Evolutionary conservation across 2,888 invertebrate species (phyloP), one percentile per base, ranked within the genome.

Genomic region (Mimumesa dahlbomi): DNA sequence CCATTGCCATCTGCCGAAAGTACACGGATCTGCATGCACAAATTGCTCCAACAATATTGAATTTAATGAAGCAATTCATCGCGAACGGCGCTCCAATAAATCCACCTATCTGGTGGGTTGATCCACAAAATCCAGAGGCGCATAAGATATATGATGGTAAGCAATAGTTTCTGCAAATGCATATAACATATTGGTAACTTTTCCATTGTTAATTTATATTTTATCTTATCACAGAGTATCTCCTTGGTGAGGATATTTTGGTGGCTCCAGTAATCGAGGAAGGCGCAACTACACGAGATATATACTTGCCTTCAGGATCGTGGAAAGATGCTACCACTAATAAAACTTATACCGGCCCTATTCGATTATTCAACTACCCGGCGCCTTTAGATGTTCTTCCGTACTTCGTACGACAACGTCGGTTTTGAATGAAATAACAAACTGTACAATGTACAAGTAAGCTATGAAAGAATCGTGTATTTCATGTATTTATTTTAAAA

Each of bases 91-190:
- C 91, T 1, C 96, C 95, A 0, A 93, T 96, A 9, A 95, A 95
- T 89, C 91, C 94, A 1, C 97, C 97, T 0, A 91, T 97, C 34
- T 97, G 97, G 97, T 97, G 96, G 96, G 85, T 94, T 0, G 94
- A 93, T 78, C 95, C 96, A 0, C 87, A 85, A 0, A 94, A 96
- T 82, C 82, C 86, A 19, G 90, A 90, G 14, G 94, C 95, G 0
- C 89, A 89, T 29, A 85, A 81, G 13, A 88, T 91, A 64, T 89
- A 90, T 59, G 89, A 90, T 64, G 89, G 90, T 90, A 76, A 79
- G 75, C 49, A 42, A 48, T n/a, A 2, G 4, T 38, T 14, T 9
- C 2, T 38, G 5, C 14, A 38, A 38, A 14, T 38, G 1, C n/a
- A 45, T 21, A 45, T 45, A 45, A 9, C 5, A 13, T n/a, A n/a